Evolutionary conservation across 2,888 invertebrate genomes (phyloP).

Genomic region (Tenthredo distinguenda): DNA sequence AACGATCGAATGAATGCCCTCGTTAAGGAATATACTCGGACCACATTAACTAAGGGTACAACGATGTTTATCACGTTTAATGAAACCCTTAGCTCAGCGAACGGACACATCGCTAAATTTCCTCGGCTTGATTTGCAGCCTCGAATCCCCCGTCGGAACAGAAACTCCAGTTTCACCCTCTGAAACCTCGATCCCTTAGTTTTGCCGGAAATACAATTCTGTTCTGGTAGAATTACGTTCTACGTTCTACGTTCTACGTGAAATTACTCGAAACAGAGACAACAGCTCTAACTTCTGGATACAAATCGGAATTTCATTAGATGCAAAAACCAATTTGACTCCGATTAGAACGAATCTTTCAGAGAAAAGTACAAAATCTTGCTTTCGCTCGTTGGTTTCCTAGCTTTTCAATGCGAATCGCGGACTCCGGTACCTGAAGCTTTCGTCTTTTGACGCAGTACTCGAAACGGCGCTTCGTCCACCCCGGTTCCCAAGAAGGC

Average conservation of each 20-base stretch:
- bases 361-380: neutral
- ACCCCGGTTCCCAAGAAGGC: neutral
- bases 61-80: neutral
- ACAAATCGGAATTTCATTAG: too few relatives aligned
- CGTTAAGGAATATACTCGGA: conserved; percentile 16
- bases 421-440: neutral
- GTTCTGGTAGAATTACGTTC: too few relatives aligned
- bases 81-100: neutral
- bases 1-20: conserved; percentile 21
- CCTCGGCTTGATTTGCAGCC: neutral
- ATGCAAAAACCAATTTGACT: neutral
- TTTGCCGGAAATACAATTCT: too few relatives aligned
- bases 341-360: neutral
- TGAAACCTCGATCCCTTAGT: too few relatives aligned
- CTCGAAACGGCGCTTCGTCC: neutral
- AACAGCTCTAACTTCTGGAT: too few relatives aligned
- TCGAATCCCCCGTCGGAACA: too few relatives aligned
- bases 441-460: neutral
- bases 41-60: neutral
- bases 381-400: neutral
- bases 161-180: too few relatives aligned
- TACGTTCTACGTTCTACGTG: too few relatives aligned
- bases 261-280: too few relatives aligned
- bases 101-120: neutral
- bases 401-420: neutral